Percentiles rank a stretch among this genome's conserved stretches.
phyloP scores from a whole-genome alignment of 2,888 invertebrate genomes.

The Metopia argyrocephala region DNA sequence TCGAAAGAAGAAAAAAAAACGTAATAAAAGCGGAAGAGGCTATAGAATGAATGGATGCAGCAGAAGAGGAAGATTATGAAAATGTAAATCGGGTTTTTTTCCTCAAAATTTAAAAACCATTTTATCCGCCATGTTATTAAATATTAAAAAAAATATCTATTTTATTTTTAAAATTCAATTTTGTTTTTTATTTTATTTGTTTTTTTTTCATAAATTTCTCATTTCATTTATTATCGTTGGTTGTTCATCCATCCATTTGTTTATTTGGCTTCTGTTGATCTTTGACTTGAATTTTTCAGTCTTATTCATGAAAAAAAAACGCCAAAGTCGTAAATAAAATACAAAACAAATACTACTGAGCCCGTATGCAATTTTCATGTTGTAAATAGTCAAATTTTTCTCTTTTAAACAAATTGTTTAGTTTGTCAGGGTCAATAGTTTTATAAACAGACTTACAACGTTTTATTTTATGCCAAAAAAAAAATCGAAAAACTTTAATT shows the following conservation, averaged over 20 bases:
- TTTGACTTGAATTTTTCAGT: conserved; percentile 30
- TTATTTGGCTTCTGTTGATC: conserved; percentile 58
- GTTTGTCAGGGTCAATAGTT: conserved; percentile 61
- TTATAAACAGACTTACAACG: conserved; percentile 47
- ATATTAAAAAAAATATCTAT: not conserved
- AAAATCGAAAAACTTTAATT: not conserved
- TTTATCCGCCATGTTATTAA: not conserved
- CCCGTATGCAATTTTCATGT: conserved; percentile 43
- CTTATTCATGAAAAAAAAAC: conserved; percentile 20
- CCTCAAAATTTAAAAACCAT: not conserved
- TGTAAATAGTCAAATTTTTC: conserved; percentile 17
- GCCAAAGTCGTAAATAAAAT: conserved; percentile 9
- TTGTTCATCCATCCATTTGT: conserved; percentile 15
- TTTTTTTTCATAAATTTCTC: no score
- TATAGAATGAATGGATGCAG: not conserved
- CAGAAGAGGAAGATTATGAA: conserved; percentile 32
- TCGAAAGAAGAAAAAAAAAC: not conserved
- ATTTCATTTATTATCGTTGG: not conserved
- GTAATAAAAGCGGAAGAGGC: conserved; percentile 38
- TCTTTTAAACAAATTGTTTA: conserved; percentile 60
- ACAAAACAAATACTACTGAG: conserved; percentile 17
- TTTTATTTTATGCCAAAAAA: no score
- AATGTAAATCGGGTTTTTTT: no score
- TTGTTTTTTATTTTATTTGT: not conserved
- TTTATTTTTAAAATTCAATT: not conserved